Percentiles rank a stretch among this genome's conserved stretches.
Conservation (phyloP, 2,113 vertebrate genomes). For the Meleagris gallopavo region DNA sequence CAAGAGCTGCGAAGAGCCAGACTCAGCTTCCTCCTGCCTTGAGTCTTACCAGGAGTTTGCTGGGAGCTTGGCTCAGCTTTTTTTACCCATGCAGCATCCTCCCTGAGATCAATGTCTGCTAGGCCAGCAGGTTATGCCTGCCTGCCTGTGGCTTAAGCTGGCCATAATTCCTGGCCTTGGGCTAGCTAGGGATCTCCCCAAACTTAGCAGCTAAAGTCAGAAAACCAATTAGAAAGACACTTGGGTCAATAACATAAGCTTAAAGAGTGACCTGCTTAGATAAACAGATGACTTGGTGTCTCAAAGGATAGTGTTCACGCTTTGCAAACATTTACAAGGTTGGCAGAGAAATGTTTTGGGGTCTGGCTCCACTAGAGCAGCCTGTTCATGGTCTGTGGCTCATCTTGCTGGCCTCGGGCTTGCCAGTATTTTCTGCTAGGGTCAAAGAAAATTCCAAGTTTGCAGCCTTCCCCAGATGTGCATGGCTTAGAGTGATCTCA, state of each 20-base stretch:
- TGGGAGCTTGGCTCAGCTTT: background rate
- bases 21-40: background rate
- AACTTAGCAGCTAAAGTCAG: background rate
- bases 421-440: background rate
- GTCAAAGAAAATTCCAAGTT: background rate
- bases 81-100: background rate
- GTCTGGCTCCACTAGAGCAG: background rate
- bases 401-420: background rate
- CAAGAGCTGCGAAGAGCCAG: background rate
- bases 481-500: background rate
- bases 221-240: background rate
- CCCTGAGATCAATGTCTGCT: background rate
- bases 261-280: background rate
- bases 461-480: background rate
- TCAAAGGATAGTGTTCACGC: background rate
- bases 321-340: background rate
- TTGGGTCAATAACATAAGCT: background rate
- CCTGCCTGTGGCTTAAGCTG: background rate
- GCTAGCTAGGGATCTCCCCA: background rate
- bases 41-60: background rate
- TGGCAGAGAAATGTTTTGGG: background rate
- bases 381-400: background rate
- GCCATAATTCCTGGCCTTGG: background rate
- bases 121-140: background rate
- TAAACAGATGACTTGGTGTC: background rate